Percentiles rank a stretch among this genome's conserved stretches.
phyloP scores from a whole-genome alignment of 2,113 vertebrate genomes.

The Gopherus flavomarginatus region DNA sequence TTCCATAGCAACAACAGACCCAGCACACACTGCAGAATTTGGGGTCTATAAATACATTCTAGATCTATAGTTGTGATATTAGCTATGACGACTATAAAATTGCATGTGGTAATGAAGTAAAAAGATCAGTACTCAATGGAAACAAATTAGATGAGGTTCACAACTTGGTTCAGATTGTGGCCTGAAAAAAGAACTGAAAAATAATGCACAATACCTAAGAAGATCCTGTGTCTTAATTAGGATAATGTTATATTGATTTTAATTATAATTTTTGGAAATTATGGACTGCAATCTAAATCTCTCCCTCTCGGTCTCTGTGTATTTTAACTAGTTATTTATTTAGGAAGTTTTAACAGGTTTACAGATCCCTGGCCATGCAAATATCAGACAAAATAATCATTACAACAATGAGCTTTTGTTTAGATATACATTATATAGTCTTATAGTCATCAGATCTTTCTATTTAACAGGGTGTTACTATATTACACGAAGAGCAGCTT shows the following conservation, averaged over 20 bases:
- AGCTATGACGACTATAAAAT: conserved; percentile 43
- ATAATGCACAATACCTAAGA: background rate
- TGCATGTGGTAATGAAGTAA: conserved; percentile 17
- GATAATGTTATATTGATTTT: background rate
- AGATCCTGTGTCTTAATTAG: background rate
- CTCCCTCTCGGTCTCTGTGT: background rate
- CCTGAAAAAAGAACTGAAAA: conserved; percentile 7
- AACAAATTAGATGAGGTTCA: conserved; percentile 25
- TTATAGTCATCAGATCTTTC: background rate
- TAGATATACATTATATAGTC: background rate
- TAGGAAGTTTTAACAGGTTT: background rate
- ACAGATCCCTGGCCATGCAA: background rate
- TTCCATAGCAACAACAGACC: conserved; percentile 76
- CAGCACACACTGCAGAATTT: conserved; percentile 62
- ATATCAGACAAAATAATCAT: background rate
- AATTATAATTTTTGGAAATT: accelerated
- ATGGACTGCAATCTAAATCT: background rate
- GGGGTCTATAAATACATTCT: conserved; percentile 78
- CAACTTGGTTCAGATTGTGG: background rate
- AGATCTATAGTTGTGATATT: conserved; percentile 62
- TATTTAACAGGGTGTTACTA: background rate
- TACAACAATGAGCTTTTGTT: background rate
- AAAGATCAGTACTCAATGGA: conserved; percentile 12
- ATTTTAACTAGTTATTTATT: background rate
- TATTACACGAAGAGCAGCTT: background rate